Conservation (phyloP, 2,888 invertebrate species). For the Belgica antarctica region DNA sequence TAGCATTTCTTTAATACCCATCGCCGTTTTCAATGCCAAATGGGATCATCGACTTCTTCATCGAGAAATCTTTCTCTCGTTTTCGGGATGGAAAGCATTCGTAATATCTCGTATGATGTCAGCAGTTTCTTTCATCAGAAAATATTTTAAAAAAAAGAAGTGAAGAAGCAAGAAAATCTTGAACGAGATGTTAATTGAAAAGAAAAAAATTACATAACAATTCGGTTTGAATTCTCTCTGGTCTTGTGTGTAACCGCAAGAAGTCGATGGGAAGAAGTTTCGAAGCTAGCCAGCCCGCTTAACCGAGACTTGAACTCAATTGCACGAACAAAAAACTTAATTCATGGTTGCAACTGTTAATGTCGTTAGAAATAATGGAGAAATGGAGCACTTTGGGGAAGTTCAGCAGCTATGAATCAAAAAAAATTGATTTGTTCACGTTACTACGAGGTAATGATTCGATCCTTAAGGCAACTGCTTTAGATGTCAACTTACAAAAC, state of each 20-base stretch:
- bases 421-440: neutral
- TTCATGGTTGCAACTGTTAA: constrained; percentile 3
- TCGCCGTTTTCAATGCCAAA: constrained; percentile 10
- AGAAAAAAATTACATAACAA: constrained; percentile 1
- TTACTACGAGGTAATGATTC: too few relatives aligned
- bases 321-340: neutral
- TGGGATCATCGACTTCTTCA: constrained; percentile 7
- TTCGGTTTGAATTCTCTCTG: neutral
- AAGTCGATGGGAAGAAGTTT: too few relatives aligned
- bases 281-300: too few relatives aligned
- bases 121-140: constrained; percentile 4
- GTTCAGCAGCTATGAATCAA: too few relatives aligned
- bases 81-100: neutral
- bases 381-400: too few relatives aligned
- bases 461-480: too few relatives aligned
- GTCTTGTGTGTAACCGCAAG: neutral
- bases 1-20: too few relatives aligned
- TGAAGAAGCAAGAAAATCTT: neutral
- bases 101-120: too few relatives aligned
- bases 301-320: neutral
- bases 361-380: too few relatives aligned
- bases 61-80: neutral
- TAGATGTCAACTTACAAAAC: too few relatives aligned
- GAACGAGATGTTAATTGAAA: neutral
- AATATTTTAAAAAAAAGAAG: too few relatives aligned